phyloP scores from a whole-genome alignment of 2,797 vertebrate genomes.

The Octomys mimax region DNA sequence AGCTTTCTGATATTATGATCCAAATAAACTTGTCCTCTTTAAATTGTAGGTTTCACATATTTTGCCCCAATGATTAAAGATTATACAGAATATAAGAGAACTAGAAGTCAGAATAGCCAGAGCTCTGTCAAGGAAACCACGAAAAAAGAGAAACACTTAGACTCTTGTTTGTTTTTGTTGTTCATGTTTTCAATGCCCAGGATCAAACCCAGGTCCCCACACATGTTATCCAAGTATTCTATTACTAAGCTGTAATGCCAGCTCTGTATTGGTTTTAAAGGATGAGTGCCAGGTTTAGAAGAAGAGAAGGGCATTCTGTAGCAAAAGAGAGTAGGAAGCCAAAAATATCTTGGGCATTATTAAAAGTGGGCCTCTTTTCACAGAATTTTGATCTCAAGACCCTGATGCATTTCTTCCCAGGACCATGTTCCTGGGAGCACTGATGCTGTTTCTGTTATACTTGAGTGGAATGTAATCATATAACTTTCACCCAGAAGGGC shows the following conservation, averaged over 20 bases:
- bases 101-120: neutral
- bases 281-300: neutral
- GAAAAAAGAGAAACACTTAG: neutral
- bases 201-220: neutral
- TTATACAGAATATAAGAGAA: neutral
- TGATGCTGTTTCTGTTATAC: neutral
- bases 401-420: neutral
- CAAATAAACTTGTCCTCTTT: neutral
- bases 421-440: neutral
- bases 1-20: neutral
- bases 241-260: neutral
- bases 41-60: neutral
- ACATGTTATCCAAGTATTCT: neutral
- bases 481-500: neutral
- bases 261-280: neutral
- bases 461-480: neutral
- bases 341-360: neutral
- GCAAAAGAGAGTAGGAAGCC: neutral
- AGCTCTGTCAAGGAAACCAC: neutral
- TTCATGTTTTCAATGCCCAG: neutral
- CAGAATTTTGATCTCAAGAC: neutral
- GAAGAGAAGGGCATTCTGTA: neutral
- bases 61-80: neutral
- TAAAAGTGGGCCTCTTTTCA: neutral
- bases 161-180: neutral